Conservation (phyloP, 2,888 invertebrate species). For the Thecophora atra region DNA sequence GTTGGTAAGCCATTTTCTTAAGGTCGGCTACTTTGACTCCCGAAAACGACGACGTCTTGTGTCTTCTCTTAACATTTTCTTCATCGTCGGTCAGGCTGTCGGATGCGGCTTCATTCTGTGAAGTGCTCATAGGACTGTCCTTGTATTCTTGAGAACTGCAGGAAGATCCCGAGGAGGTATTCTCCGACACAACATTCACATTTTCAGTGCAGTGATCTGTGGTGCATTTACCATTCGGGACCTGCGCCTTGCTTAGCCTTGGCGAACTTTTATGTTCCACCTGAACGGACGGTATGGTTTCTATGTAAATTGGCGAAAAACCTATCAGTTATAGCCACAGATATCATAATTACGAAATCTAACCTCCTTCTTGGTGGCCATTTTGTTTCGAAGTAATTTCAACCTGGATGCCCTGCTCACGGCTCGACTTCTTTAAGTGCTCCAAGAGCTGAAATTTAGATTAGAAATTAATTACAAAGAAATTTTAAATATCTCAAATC, state of each 20-base stretch:
- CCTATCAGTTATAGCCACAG: too few species aligned
- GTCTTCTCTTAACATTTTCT: too few species aligned
- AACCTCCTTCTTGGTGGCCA: conserved; percentile 1
- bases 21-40: too few species aligned
- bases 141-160: not conserved
- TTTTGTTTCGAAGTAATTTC: conserved; percentile 24
- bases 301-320: not conserved
- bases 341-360: not conserved
- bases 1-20: too few species aligned
- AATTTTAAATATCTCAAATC: conserved; percentile 46
- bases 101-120: too few species aligned
- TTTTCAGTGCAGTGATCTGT: not conserved
- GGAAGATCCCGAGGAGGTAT: not conserved
- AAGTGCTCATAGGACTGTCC: too few species aligned
- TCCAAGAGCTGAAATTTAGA: conserved; percentile 43
- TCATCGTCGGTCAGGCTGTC: too few species aligned
- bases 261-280: not conserved
- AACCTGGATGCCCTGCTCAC: conserved; percentile 45
- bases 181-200: not conserved
- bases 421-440: conserved; percentile 40
- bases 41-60: too few species aligned
- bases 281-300: not conserved
- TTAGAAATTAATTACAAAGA: conserved; percentile 41
- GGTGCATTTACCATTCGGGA: not conserved
- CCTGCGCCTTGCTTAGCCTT: not conserved